Percentiles rank a stretch among this genome's conserved stretches.
These are phyloP conservation scores for Eudasyphora cyanicolor DNA, from an alignment of 2,888 invertebrate species.

Conservation along the genomic window DNA sequence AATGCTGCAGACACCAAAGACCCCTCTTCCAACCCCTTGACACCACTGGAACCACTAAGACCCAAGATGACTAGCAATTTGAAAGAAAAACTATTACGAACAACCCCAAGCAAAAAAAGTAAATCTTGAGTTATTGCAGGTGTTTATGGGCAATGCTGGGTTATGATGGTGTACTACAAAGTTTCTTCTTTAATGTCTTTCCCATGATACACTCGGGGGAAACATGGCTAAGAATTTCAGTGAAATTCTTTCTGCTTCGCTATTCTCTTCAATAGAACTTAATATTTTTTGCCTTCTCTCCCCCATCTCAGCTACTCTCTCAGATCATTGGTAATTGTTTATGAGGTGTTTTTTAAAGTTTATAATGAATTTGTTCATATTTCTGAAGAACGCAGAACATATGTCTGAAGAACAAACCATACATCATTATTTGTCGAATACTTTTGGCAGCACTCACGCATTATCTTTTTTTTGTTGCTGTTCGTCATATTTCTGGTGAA, in stretches of 20 bases:
- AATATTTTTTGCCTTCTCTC: neutral
- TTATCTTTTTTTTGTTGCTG: no score
- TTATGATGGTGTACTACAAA: constrained; percentile 1
- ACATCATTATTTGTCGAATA: no score
- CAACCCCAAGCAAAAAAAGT: neutral
- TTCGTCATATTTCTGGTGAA: no score
- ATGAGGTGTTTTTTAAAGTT: constrained; percentile 56
- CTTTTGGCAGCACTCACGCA: no score
- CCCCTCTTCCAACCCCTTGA: neutral
- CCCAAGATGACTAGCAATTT: neutral
- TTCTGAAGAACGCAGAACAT: neutral
- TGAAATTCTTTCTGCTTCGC: neutral
- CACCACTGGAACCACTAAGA: no score
- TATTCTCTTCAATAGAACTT: neutral
- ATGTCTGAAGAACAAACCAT: no score
- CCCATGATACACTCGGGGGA: neutral
- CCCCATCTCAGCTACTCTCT: neutral
- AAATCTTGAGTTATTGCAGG: constrained; percentile 62
- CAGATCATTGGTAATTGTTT: neutral
- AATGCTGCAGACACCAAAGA: neutral
- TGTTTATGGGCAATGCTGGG: constrained; percentile 43
- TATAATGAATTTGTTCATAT: constrained; percentile 31
- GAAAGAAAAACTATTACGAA: neutral
- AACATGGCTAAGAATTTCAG: neutral
- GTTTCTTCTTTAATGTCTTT: no score